Evolutionary conservation across 1,140 invertebrate species (phyloP), one percentile per base, ranked within the genome.

Genomic region (Sesamia nonagrioides): DNA sequence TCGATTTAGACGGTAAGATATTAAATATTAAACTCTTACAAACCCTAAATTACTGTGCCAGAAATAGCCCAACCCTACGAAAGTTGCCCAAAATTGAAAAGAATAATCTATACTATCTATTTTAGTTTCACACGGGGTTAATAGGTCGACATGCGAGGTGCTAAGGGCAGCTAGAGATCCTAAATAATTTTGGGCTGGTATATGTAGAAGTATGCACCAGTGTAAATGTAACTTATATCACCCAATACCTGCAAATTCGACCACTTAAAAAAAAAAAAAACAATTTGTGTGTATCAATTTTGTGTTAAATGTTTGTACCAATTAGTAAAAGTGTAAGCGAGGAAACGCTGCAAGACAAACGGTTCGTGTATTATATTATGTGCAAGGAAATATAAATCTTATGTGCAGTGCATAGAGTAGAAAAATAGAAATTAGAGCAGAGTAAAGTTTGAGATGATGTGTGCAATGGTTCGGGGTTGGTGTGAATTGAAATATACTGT

Each of bases 141-240:
- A 21, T 73, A 76, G 58, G 77, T 83, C 77, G 69, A 82, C 90
- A 94, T 94, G 92, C 92, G 81, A 84, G 86, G 92, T 93, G 91
- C 90, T 86, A 48, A 83, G 91, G 91, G 82, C 88, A 88, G 76
- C 82, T 87, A 86, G 81, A 15, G 8, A 82, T 86, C 76, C 82
- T 83, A 82, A 87, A 88, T 82, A 84, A 86, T 83, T 63, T 92
- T 84, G 91, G 92, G 92, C 92, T 94, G 92, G 92, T 92, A 87
- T 93, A 95, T 95, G 93, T 94, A 94, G 88, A 95, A 93, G 91
- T 94, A 94, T 94, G 91, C 92, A 94, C 92, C 91, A 89, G 91
- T 94, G 90, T 92, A 83, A 89, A 56, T 89, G 87, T 90, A 79
- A 86, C 79, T 85, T 60, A 71, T 79, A 82, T 84, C 84, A 79